Evolutionary conservation across 2,797 vertebrate genomes (phyloP), one percentile per base, ranked within the genome.

Genomic region (Bradypodion pumilum): DNA sequence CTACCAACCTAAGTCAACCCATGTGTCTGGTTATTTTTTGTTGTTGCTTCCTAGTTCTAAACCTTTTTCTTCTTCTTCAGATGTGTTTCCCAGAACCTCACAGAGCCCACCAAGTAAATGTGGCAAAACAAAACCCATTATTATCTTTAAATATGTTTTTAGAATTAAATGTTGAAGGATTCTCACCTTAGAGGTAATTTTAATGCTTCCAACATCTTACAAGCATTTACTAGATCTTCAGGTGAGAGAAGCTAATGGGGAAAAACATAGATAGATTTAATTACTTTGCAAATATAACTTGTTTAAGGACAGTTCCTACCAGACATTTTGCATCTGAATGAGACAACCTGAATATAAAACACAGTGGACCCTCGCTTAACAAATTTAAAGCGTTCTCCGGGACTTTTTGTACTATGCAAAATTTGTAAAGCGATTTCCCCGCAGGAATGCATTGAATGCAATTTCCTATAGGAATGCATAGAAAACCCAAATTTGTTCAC

Each of bases 211-310:
- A 99, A 96, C 97, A 99, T 97, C 96, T 97, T 99, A 93, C 98
- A 99, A 0, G 98, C 97, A 44, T 99, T 99, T 74, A 99, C 95
- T 93, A 99, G 95, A 95, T 99, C 99, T 94, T 99, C 99, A 49
- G 98, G 98, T 78, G 98, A 99, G 80, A 99, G 96, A 93, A 99
- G 95, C 98, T 99, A 91, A 82, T 80, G 81, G 62, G 77, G 86
- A 87, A 91, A 93, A 13, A 91, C 69, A 75, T 15, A 49, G n/a
- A 87, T 86, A 89, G 9, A 86, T 40, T 92, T 88, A 89, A 63
- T 89, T 49, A 89, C 13, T 89, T 19, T 29, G 78, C 77, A 82
- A 44, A 82, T 81, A 82, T 80, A 59, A 19, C 21, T 78, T 52
- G 32, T 13, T 46, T 16, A 65, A 62, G 29, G 27, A 29, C 78